Percentiles rank a stretch among this genome's conserved stretches.
Conservation (phyloP, 1,140 invertebrate species). For the Physella acuta region DNA sequence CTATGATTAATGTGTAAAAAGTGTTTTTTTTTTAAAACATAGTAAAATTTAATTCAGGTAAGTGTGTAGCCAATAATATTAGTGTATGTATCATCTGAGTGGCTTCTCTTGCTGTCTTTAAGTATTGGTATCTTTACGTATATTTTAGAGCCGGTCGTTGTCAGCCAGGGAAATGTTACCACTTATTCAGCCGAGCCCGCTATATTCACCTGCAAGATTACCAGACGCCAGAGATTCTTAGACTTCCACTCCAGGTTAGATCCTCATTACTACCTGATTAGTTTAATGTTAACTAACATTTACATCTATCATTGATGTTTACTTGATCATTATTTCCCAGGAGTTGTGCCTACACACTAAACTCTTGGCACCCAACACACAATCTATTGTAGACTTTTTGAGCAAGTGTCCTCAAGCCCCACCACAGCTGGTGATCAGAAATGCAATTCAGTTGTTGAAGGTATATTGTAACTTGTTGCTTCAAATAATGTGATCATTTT, state of each 20-base stretch:
- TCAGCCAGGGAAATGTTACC: slow-evolving; percentile 74
- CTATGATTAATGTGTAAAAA: too few species aligned
- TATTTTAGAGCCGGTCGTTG: slow-evolving; percentile 80
- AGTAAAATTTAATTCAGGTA: too few species aligned
- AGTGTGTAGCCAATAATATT: too few species aligned
- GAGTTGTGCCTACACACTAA: slow-evolving; percentile 92
- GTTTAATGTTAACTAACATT: neutral
- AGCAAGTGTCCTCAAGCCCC: slow-evolving; percentile 83
- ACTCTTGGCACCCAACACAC: slow-evolving; percentile 75
- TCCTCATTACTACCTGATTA: neutral
- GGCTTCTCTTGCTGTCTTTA: neutral
- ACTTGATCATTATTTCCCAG: slow-evolving; percentile 53
- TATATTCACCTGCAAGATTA: slow-evolving; percentile 69
- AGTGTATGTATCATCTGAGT: neutral
- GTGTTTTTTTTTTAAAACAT: neutral
- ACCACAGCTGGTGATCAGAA: slow-evolving; percentile 71
- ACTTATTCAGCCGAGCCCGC: slow-evolving; percentile 73
- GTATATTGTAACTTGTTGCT: slow-evolving; percentile 33
- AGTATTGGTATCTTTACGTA: too few species aligned
- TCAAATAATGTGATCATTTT: neutral
- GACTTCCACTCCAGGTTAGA: slow-evolving; percentile 75
- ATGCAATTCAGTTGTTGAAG: slow-evolving; percentile 77
- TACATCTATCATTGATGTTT: neutral
- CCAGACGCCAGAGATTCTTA: slow-evolving; percentile 75
- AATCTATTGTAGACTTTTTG: slow-evolving; percentile 80